A percentile compares a stretch with the other conserved stretches of the same genome.
These are phyloP conservation scores for Aethina tumida DNA, from an alignment of 1,140 invertebrate species.

Conservation along the genomic window DNA sequence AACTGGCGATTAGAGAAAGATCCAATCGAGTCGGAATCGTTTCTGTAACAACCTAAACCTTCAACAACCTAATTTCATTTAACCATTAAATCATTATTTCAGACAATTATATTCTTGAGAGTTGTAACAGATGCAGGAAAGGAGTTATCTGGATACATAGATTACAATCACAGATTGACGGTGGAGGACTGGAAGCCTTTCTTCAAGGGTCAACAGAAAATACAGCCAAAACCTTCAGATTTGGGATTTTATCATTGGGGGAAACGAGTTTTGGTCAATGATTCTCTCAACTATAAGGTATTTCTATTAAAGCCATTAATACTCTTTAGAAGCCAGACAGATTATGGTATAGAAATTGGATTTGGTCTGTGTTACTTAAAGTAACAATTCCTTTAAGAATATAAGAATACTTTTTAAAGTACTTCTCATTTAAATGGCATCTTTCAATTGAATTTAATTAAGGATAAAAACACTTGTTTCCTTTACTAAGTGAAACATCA, in stretches of 20 bases:
- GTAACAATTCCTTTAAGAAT: too few species aligned
- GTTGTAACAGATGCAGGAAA: slow-evolving; percentile 37
- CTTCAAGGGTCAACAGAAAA: slow-evolving; percentile 41
- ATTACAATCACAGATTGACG: slow-evolving; percentile 58
- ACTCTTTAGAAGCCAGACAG: too few species aligned
- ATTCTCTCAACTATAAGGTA: slow-evolving; percentile 20
- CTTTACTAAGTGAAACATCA: too few species aligned
- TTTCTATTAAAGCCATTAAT: too few species aligned
- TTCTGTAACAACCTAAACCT: slow-evolving; percentile 18
- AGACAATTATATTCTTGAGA: slow-evolving; percentile 19
- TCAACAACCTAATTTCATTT: too few species aligned
- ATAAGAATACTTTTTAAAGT: too few species aligned
- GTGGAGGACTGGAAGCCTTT: slow-evolving; percentile 63
- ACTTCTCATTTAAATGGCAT: too few species aligned
- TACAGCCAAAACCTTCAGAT: slow-evolving; percentile 48
- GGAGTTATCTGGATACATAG: slow-evolving; percentile 70
- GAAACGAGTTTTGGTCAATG: slow-evolving; percentile 16
- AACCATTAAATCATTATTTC: too few species aligned
- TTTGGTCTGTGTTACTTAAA: too few species aligned
- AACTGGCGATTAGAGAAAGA: slow-evolving; percentile 55
- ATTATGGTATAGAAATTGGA: too few species aligned
- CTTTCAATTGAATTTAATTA: too few species aligned
- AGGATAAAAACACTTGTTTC: too few species aligned
- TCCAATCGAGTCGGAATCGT: slow-evolving; percentile 42
- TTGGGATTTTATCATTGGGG: slow-evolving; percentile 66